phyloP scores from a whole-genome alignment of 1,140 invertebrate genomes.

The Dufourea novaeangliae region DNA sequence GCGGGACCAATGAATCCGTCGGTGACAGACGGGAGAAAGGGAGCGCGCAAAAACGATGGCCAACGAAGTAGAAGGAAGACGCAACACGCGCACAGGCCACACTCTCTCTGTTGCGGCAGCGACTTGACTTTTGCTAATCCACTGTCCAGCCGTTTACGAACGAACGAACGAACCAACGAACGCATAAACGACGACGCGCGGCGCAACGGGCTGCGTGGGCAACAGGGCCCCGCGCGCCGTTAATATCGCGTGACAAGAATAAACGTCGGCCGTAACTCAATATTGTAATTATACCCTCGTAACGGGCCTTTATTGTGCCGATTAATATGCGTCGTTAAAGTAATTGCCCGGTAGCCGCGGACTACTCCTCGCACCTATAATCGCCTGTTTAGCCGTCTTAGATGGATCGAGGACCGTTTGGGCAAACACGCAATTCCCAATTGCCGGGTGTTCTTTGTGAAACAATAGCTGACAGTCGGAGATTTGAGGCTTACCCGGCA shows the following conservation, averaged over 20 bases:
- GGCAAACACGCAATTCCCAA: conserved; percentile 18
- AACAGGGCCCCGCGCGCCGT: conserved; percentile 64
- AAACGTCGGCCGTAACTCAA: conserved; percentile 80
- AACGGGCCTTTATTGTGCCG: conserved; percentile 77
- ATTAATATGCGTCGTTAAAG: conserved; percentile 80
- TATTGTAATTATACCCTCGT: conserved; percentile 80
- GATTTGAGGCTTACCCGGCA: too few species aligned
- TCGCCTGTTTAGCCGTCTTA: conserved; percentile 41
- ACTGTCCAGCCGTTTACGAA: conserved; percentile 55
- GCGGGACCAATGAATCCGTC: conserved; percentile 25
- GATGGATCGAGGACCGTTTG: background rate
- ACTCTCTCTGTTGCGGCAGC: too few species aligned
- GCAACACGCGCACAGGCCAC: conserved; percentile 23
- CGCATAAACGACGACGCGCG: conserved; percentile 53
- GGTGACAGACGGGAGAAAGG: background rate
- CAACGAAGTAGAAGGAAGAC: background rate
- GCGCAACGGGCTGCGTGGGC: conserved; percentile 49
- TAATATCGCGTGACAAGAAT: conserved; percentile 78
- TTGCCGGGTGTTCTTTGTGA: background rate
- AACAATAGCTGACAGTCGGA: background rate
- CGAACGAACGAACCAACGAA: conserved; percentile 62
- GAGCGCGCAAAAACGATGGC: background rate
- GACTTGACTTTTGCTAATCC: conserved; percentile 57
- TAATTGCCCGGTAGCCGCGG: conserved; percentile 68
- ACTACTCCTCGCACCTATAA: conserved; percentile 53